These are phyloP conservation scores for Chironomus striatipennis DNA, from an alignment of 1,140 invertebrate genomes.

Conservation along the genomic window DNA sequence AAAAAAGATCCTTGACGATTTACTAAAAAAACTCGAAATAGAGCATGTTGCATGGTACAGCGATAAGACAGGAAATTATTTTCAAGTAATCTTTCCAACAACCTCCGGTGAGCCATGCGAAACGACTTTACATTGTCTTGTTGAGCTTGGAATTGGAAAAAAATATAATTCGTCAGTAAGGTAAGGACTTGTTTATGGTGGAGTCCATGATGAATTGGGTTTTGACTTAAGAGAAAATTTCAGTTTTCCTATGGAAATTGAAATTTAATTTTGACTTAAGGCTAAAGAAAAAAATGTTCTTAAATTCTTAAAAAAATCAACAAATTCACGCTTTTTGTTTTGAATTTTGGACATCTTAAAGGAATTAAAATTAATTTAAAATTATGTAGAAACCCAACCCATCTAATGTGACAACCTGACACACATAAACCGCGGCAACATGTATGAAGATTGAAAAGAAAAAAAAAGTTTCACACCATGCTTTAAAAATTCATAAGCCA, in stretches of 20 bases:
- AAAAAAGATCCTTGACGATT: conserved; percentile 50
- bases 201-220: background rate
- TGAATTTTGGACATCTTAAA: too few relatives aligned
- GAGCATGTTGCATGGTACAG: conserved; percentile 59
- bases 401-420: too few relatives aligned
- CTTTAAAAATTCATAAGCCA: too few relatives aligned
- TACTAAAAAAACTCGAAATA: conserved; percentile 55
- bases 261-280: too few relatives aligned
- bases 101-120: conserved; percentile 58
- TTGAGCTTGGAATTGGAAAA: conserved; percentile 58
- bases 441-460: too few relatives aligned
- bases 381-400: too few relatives aligned
- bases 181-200: conserved; percentile 38
- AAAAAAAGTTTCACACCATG: too few relatives aligned
- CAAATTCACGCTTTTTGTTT: too few relatives aligned
- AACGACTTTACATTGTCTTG: conserved; percentile 59
- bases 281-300: too few relatives aligned
- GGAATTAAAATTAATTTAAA: too few relatives aligned
- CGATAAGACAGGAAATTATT: conserved; percentile 55
- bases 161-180: conserved; percentile 61
- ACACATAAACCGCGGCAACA: too few relatives aligned
- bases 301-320: too few relatives aligned
- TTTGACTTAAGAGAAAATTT: background rate
- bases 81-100: conserved; percentile 60
- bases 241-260: background rate